Conservation (phyloP, 2,797 vertebrate genomes). For the Vireo griseus region DNA sequence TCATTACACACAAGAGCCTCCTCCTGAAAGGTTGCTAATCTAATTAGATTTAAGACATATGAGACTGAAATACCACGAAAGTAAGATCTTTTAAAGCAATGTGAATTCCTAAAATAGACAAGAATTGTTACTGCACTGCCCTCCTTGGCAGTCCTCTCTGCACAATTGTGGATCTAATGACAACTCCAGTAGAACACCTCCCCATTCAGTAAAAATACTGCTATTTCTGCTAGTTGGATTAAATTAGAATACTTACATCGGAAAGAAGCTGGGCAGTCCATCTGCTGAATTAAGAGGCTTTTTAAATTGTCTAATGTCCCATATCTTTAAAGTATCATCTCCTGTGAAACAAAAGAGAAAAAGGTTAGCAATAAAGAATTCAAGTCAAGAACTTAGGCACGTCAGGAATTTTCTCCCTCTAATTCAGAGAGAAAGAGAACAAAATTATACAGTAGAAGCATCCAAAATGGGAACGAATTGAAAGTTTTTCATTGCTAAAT, state of each 20-base stretch:
- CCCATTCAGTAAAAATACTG: not conserved
- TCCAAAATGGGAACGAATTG: not conserved
- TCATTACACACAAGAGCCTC: not conserved
- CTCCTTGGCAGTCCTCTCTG: not conserved
- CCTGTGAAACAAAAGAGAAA: slow-evolving; percentile 72
- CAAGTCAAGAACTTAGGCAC: not conserved
- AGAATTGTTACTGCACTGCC: not conserved
- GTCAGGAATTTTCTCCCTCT: not conserved
- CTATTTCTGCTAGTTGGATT: not conserved
- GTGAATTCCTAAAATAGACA: not conserved
- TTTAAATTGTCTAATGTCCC: slow-evolving; percentile 95
- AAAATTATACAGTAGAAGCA: not conserved
- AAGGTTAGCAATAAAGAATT: not conserved
- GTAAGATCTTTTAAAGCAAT: not conserved
- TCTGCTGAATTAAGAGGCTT: slow-evolving; percentile 85
- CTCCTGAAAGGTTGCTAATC: not conserved
- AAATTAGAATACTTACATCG: slow-evolving; percentile 83
- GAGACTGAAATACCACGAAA: not conserved
- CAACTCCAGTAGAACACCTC: not conserved
- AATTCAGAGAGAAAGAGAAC: not conserved
- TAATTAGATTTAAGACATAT: not conserved
- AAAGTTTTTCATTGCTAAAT: not conserved
- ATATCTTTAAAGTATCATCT: slow-evolving; percentile 93
- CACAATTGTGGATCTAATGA: not conserved
- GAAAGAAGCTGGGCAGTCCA: slow-evolving; percentile 85